A percentile compares a stretch with the other conserved stretches of the same genome.
These are phyloP conservation scores for Scytalopus superciliaris DNA, from an alignment of 2,113 vertebrate species.

Conservation along the genomic window DNA sequence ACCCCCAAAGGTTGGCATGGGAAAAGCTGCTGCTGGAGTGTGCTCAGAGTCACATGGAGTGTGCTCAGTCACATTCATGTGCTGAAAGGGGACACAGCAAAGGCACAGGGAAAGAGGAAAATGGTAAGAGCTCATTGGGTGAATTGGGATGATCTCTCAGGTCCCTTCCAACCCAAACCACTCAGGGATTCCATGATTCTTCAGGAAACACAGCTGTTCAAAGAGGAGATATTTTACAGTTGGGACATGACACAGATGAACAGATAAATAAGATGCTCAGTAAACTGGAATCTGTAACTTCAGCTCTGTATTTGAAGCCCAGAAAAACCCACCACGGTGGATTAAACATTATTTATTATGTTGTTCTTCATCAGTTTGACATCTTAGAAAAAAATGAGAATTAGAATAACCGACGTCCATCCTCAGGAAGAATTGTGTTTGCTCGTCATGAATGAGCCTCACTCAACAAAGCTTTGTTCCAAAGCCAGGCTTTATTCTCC, in stretches of 20 bases:
- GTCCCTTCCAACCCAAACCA: neutral
- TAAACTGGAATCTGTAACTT: neutral
- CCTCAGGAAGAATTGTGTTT: neutral
- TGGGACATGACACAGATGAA: neutral
- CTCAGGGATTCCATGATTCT: neutral
- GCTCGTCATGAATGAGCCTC: neutral
- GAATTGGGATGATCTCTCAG: neutral
- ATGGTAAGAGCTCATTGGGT: neutral
- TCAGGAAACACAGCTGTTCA: neutral
- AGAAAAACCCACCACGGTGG: neutral
- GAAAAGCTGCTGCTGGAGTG: neutral
- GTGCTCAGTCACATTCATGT: neutral
- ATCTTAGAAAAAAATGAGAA: neutral
- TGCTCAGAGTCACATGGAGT: neutral
- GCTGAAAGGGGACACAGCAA: neutral
- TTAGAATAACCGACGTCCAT: neutral
- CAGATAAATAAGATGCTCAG: neutral
- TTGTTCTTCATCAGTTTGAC: neutral
- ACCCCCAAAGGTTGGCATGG: fast-evolving
- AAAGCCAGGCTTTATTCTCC: neutral
- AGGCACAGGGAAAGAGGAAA: neutral
- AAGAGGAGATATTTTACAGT: neutral
- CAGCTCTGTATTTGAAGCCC: fast-evolving
- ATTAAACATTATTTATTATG: neutral
- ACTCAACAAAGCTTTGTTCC: slow-evolving; percentile 12